A percentile compares a stretch with the other conserved stretches of the same genome.
These are phyloP conservation scores for Xylocampa areola DNA, from an alignment of 2,888 invertebrate species.

Conservation along the genomic window DNA sequence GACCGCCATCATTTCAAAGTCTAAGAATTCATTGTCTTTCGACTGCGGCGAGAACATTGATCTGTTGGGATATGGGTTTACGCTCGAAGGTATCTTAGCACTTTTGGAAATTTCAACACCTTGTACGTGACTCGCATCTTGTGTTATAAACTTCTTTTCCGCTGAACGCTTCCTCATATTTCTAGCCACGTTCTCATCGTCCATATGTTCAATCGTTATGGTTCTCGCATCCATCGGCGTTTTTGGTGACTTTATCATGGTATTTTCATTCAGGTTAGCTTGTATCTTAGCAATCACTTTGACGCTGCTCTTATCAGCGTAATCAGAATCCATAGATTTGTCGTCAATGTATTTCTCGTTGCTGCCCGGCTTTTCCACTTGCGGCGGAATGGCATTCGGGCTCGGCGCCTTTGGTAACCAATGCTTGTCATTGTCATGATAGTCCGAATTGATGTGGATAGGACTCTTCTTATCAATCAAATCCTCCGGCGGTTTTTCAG, in stretches of 20 bases:
- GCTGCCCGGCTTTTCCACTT: constrained; percentile 81
- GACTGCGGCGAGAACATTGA: constrained; percentile 93
- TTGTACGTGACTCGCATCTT: constrained; percentile 84
- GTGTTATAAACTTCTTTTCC: constrained; percentile 81
- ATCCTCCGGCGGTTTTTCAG: constrained; percentile 60
- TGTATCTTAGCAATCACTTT: constrained; percentile 87
- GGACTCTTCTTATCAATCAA: constrained; percentile 70
- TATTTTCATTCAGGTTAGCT: constrained; percentile 85
- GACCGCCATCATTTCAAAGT: constrained; percentile 91
- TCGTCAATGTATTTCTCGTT: constrained; percentile 87
- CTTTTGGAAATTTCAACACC: constrained; percentile 85
- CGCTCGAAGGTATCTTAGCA: constrained; percentile 84
- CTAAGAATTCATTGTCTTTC: constrained; percentile 91
- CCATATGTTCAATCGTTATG: constrained; percentile 75
- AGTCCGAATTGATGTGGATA: constrained; percentile 67
- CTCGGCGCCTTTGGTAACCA: constrained; percentile 83
- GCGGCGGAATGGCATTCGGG: constrained; percentile 79
- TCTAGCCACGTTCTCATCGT: constrained; percentile 73
- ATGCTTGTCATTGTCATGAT: constrained; percentile 76
- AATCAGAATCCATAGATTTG: constrained; percentile 81
- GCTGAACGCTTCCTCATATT: constrained; percentile 76
- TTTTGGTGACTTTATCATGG: constrained; percentile 87
- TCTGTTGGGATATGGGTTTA: constrained; percentile 86
- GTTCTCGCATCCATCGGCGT: constrained; percentile 87
- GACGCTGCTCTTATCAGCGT: constrained; percentile 81